Percentiles rank a stretch among this genome's conserved stretches.
These are phyloP conservation scores for Ceratina australensis DNA, from an alignment of 1,140 invertebrate species.

Conservation along the genomic window DNA sequence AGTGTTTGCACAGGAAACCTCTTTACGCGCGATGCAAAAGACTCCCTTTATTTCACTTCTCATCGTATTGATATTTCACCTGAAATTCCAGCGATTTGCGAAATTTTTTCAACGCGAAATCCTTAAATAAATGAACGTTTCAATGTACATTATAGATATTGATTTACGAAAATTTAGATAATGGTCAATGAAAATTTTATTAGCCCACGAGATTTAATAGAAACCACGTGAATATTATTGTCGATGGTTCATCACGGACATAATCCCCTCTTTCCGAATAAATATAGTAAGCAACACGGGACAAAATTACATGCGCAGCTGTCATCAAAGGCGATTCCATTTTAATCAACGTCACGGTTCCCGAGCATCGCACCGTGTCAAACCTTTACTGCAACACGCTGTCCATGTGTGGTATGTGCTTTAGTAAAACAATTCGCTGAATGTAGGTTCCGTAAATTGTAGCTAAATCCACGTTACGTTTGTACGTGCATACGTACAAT, in stretches of 20 bases:
- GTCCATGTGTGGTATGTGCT: not conserved
- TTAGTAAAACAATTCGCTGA: slow-evolving; percentile 7
- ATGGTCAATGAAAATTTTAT: not conserved
- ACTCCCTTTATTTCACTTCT: no score
- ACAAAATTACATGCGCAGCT: slow-evolving; percentile 33
- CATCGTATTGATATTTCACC: no score
- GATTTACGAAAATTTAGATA: no score
- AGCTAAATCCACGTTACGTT: not conserved
- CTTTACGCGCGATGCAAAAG: no score
- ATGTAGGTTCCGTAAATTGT: not conserved
- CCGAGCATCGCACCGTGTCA: not conserved
- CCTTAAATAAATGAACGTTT: no score
- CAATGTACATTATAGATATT: no score
- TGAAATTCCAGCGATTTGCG: no score
- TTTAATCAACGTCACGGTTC: slow-evolving; percentile 31
- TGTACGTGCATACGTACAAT: not conserved
- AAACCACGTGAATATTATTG: not conserved
- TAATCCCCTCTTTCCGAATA: slow-evolving; percentile 16
- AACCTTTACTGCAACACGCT: not conserved
- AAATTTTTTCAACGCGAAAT: no score
- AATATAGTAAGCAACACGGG: slow-evolving; percentile 13
- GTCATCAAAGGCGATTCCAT: slow-evolving; percentile 28
- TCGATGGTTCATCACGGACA: not conserved
- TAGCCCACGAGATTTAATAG: slow-evolving; percentile 1
- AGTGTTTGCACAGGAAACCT: not conserved